Evolutionary conservation across 2,797 vertebrate genomes (phyloP).

Genomic region (Botia almorhae): DNA sequence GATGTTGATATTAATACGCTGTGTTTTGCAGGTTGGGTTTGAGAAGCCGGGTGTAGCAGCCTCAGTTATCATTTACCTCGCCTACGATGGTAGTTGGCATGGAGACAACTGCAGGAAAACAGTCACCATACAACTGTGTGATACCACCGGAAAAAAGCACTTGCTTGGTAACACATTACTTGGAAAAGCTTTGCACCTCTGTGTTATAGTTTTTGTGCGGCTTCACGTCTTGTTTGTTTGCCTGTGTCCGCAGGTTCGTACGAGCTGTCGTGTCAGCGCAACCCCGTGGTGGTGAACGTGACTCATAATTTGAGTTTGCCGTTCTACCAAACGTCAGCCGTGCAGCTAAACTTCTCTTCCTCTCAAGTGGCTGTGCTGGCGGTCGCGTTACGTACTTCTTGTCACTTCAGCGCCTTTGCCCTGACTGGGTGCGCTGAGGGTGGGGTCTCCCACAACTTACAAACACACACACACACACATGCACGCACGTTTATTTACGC

Average conservation of each 20-base stretch:
- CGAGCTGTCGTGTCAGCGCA: slow-evolving; percentile 86
- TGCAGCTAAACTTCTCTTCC: slow-evolving; percentile 88
- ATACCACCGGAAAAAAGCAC: slow-evolving; percentile 80
- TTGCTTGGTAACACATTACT: slow-evolving; percentile 80
- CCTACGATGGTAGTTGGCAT: slow-evolving; percentile 80
- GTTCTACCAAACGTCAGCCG: slow-evolving; percentile 72
- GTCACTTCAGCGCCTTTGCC: slow-evolving; percentile 79
- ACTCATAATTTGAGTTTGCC: slow-evolving; percentile 75
- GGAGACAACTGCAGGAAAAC: slow-evolving; percentile 75
- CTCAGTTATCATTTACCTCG: slow-evolving; percentile 88
- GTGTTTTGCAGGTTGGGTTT: slow-evolving; percentile 84
- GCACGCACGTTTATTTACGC: not conserved
- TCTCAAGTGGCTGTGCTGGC: slow-evolving; percentile 84
- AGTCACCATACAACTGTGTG: slow-evolving; percentile 81
- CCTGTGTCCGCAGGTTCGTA: slow-evolving; percentile 76
- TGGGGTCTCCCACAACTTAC: slow-evolving; percentile 75
- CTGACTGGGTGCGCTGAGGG: slow-evolving; percentile 84
- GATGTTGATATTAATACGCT: not conserved
- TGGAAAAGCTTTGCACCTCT: not conserved
- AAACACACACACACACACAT: slow-evolving; percentile 10
- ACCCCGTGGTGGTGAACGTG: slow-evolving; percentile 85
- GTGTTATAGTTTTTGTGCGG: not conserved
- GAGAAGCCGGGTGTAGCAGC: slow-evolving; percentile 81
- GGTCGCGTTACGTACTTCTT: slow-evolving; percentile 83
- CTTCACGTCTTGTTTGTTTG: not conserved